Evolutionary conservation across 1,140 invertebrate species (phyloP).

Genomic region (Drosophila sproati): DNA sequence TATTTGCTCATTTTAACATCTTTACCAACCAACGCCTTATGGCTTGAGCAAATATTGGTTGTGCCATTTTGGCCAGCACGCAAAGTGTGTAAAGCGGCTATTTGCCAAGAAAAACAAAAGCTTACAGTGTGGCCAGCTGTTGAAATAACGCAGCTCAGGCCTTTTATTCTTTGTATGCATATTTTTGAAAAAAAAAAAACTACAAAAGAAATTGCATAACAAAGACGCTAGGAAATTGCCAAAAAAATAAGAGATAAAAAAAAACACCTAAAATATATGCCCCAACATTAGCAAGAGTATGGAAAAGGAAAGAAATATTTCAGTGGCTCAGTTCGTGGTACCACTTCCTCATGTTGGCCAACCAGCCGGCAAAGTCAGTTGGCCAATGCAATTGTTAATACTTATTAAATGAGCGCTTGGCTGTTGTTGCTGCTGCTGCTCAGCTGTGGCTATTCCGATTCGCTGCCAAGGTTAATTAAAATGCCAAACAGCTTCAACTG

Average conservation of each 20-base stretch:
- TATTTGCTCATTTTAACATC: constrained; percentile 32
- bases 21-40: constrained; percentile 1
- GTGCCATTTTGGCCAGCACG: constrained; percentile 41
- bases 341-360: constrained; percentile 77
- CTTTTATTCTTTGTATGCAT: constrained; percentile 56
- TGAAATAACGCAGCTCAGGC: constrained; percentile 36
- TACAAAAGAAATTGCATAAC: constrained; percentile 51
- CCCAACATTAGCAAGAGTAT: constrained; percentile 51
- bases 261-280: constrained; percentile 59
- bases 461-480: constrained; percentile 82
- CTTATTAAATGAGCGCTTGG: constrained; percentile 45
- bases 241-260: constrained; percentile 15
- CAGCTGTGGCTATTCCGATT: constrained; percentile 48
- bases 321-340: constrained; percentile 67
- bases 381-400: constrained; percentile 73
- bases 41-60: constrained; percentile 60
- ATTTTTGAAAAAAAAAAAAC: constrained; percentile 8
- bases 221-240: constrained; percentile 60
- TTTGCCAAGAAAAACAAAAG: constrained; percentile 66
- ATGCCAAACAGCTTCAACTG: constrained; percentile 68
- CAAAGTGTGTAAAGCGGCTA: constrained; percentile 65
- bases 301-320: constrained; percentile 71
- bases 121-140: constrained; percentile 52
- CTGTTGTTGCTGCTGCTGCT: constrained; percentile 11
- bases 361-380: constrained; percentile 79